These are phyloP conservation scores for Semotilus atromaculatus DNA, from an alignment of 2,797 vertebrate species.

Conservation along the genomic window DNA sequence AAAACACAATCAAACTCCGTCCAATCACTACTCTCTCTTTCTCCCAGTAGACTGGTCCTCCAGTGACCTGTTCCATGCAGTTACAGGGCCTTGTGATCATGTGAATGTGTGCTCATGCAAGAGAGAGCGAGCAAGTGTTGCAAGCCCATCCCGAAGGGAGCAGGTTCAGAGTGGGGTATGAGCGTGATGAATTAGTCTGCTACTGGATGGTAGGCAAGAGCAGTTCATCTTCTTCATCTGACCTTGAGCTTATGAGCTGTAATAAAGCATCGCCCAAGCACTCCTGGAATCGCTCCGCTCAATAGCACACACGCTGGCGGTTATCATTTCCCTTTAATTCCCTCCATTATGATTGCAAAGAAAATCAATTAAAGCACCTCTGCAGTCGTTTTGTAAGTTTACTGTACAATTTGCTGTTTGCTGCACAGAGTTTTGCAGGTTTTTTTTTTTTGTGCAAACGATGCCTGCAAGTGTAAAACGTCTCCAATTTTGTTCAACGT, in stretches of 20 bases:
- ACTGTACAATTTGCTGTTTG: conserved; percentile 9
- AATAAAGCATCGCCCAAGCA: conserved; percentile 80
- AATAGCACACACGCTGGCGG: conserved; percentile 61
- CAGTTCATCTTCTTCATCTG: conserved; percentile 77
- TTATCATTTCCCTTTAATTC: conserved; percentile 43
- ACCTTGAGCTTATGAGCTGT: conserved; percentile 83
- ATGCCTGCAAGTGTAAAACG: not conserved
- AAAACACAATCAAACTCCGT: conserved; percentile 17
- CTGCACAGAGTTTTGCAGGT: not conserved
- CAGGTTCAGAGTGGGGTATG: conserved; percentile 49
- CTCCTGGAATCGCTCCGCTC: conserved; percentile 79
- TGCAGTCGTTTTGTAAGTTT: conserved; percentile 33
- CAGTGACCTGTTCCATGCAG: conserved; percentile 15
- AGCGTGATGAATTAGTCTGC: conserved; percentile 75
- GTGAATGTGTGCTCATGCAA: conserved; percentile 50
- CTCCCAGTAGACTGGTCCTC: not conserved
- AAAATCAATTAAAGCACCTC: conserved; percentile 57
- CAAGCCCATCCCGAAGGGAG: conserved; percentile 23
- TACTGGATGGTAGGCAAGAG: conserved; percentile 65
- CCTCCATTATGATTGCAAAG: conserved; percentile 49
- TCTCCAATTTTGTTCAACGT: conserved; percentile 15
- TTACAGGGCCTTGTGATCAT: conserved; percentile 40
- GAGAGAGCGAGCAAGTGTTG: conserved; percentile 36
- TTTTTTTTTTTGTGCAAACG: conserved; percentile 3
- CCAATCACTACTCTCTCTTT: conserved; percentile 10